A percentile compares a stretch with the other conserved stretches of the same genome.
Evolutionary conservation across 2,797 vertebrate genomes (phyloP).

Genomic region (Valencia hispanica): DNA sequence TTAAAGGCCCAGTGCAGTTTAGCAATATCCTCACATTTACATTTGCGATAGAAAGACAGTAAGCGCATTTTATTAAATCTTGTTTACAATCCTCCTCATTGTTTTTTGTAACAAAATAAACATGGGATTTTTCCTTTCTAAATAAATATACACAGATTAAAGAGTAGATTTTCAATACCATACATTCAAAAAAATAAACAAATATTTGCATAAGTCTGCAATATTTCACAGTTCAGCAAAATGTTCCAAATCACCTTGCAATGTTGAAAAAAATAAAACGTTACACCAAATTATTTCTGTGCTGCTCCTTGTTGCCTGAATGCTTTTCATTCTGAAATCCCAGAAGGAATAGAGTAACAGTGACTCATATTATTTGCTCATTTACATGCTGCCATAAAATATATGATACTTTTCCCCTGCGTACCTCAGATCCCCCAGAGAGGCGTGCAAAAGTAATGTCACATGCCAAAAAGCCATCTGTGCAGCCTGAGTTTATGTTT

Average conservation of each 20-base stretch:
- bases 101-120: neutral
- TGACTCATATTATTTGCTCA: conserved; percentile 49
- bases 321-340: conserved; percentile 21
- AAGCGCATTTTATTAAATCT: too few species aligned
- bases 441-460: conserved; percentile 15
- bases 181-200: neutral
- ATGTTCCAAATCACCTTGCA: neutral
- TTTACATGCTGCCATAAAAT: conserved; percentile 32
- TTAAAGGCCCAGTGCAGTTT: neutral
- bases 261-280: neutral
- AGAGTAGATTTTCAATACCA: too few species aligned
- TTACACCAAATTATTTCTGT: neutral
- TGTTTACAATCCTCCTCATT: neutral
- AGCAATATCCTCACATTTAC: neutral
- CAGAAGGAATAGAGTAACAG: conserved; percentile 30
- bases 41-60: neutral
- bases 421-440: conserved; percentile 46
- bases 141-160: too few species aligned
- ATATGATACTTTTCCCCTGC: conserved; percentile 42
- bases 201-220: neutral
- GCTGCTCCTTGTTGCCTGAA: neutral
- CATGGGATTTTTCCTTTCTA: too few species aligned
- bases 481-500: conserved; percentile 33
- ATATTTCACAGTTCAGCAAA: neutral
- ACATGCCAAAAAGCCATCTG: conserved; percentile 55